phyloP scores from a whole-genome alignment of 2,797 vertebrate genomes.

The Lutjanus campechanus region DNA sequence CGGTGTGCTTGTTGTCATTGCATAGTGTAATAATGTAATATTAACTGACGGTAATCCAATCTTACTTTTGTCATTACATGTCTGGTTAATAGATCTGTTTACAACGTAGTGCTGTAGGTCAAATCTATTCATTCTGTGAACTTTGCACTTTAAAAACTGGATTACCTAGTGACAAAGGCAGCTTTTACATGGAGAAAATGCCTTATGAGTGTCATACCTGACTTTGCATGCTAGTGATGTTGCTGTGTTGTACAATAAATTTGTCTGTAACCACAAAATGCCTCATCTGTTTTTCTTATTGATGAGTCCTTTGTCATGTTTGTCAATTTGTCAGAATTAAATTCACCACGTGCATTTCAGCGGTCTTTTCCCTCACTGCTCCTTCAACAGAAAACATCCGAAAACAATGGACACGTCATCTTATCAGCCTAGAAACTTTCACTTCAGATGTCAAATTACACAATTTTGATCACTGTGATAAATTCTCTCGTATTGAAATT shows the following conservation, averaged over 20 bases:
- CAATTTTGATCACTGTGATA: too few species aligned
- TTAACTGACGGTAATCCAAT: slow-evolving; percentile 62
- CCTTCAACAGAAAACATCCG: too few species aligned
- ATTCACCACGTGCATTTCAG: too few species aligned
- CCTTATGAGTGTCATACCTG: slow-evolving; percentile 80
- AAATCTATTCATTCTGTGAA: slow-evolving; percentile 80
- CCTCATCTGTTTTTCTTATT: background rate
- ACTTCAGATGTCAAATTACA: too few species aligned
- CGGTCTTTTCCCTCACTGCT: too few species aligned
- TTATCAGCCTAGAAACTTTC: too few species aligned
- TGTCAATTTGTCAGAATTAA: too few species aligned
- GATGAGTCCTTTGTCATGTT: background rate
- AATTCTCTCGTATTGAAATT: too few species aligned
- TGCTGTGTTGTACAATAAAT: slow-evolving; percentile 80
- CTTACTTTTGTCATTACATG: slow-evolving; percentile 70
- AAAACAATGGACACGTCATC: too few species aligned
- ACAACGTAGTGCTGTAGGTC: slow-evolving; percentile 78
- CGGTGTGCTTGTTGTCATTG: slow-evolving; percentile 68
- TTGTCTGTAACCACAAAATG: slow-evolving; percentile 59
- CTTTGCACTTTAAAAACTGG: slow-evolving; percentile 87
- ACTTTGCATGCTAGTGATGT: slow-evolving; percentile 83
- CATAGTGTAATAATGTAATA: slow-evolving; percentile 63
- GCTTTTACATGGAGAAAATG: slow-evolving; percentile 83
- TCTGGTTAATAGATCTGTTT: slow-evolving; percentile 77
- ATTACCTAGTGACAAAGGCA: slow-evolving; percentile 83